Evolutionary conservation across 2,113 vertebrate species (phyloP), one percentile per base, ranked within the genome.

Genomic region (Scophthalmus maximus): DNA sequence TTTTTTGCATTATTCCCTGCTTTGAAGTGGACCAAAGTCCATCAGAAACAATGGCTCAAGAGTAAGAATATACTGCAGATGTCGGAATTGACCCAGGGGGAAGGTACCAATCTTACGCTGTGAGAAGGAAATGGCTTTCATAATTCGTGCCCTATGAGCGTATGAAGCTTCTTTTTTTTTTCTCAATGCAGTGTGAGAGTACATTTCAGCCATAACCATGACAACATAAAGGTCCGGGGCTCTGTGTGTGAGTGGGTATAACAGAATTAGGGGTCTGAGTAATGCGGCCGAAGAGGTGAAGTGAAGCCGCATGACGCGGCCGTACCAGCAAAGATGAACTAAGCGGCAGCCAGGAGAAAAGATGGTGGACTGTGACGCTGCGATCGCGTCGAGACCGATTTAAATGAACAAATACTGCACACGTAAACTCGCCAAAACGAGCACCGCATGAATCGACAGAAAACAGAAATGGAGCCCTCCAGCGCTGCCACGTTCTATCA

Each of bases 131-230:
- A 73, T 17, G 23, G 40, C 26, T 60, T 55, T 77, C 30, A 53
- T 51, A 58, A 38, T 56, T 58, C 10, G 20, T 67, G 52, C 23
- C 59, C 44, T 20, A 0, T 12, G n/a, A 74, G 46, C 8, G 4
- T 14, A 49, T 65, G 59, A 65, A 26, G 59, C 51, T 20, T n/a
- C n/a, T n/a, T n/a, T n/a, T n/a, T n/a, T n/a, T 60, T 53, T 65
- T 50, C 36, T 50, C 25, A 59, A 4, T 47, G 53, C 56, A 53
- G 53, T 47, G 53, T 22, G 50, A 68, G 59, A 71, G 49, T 42
- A 55, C 73, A 36, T 83, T 83, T 85, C 77, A 63, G n/a, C 73
- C 63, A 86, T 89, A 84, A 71, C 78, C 68, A 79, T 86, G 87
- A 81, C 79, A 90, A 68, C 73, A 60, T 30, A 60, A 38, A 74